Percentiles rank a stretch among this genome's conserved stretches.
Evolutionary conservation across 2,888 invertebrate genomes (phyloP).

Genomic region (Antheraea assamensis): DNA sequence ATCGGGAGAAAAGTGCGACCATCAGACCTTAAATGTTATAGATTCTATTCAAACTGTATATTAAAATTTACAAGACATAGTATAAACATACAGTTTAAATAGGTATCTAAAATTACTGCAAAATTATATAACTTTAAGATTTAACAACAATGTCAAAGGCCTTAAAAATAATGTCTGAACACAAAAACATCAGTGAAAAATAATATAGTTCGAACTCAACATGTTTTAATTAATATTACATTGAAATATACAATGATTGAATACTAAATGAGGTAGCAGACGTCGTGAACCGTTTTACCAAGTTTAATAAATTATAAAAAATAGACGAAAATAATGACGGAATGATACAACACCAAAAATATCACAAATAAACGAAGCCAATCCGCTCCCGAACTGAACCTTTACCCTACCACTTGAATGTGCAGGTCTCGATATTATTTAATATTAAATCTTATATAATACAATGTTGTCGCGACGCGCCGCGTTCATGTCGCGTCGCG

Average conservation of each 20-base stretch:
- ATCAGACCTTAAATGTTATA: neutral
- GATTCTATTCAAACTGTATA: neutral
- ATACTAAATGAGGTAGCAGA: constrained; percentile 21
- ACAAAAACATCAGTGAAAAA: neutral
- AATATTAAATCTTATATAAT: constrained; percentile 74
- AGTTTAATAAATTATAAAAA: constrained; percentile 4
- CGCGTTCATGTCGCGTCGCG: neutral
- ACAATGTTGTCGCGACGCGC: constrained; percentile 54
- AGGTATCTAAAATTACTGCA: neutral
- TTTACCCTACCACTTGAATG: constrained; percentile 14
- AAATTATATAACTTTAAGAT: neutral
- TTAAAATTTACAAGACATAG: neutral
- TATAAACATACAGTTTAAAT: neutral
- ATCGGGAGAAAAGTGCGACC: neutral
- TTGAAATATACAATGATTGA: constrained; percentile 6
- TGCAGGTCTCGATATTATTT: constrained; percentile 46
- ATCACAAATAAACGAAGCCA: constrained; percentile 23
- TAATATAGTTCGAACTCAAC: neutral
- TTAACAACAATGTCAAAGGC: neutral
- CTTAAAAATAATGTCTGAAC: neutral
- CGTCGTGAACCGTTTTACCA: constrained; percentile 16
- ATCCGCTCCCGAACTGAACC: constrained; percentile 12
- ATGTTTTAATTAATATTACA: neutral
- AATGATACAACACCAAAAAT: neutral
- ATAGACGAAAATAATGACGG: neutral